Base-by-base conservation (phyloP, 2,797 vertebrate genomes). In the Dipus sagitta region DNA sequence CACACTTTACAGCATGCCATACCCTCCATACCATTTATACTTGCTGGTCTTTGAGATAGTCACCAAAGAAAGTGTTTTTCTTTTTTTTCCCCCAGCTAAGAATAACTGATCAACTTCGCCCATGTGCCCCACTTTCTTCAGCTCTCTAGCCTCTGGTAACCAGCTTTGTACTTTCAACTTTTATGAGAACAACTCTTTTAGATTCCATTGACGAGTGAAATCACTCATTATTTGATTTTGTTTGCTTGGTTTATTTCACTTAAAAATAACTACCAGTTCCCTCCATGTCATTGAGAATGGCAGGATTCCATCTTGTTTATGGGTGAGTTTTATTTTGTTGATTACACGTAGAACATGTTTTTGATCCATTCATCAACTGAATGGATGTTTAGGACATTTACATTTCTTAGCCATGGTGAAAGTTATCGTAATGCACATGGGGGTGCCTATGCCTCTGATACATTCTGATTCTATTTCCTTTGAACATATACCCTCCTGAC, bases 111-210 rank as follows among this genome's bases (percentile, higher is more conserved):
- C 24, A 79, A 70, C 8, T 8, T 62, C 71, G 23, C 47, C 17
- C 52, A 30, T 24, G 32, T 7, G 5, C 26, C 24, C 24, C 38
- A 30, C 17, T 4, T 21, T 4, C 10, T 1, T 62, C 2, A 12
- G 7, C 21, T 38, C 3, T 26, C 12, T 3, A n/a, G 12, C 54
- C 0, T 9, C 13, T 1, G 12, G 0, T 28, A 52, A 32, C 47
- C 32, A 60, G 18, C 11, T 26, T 10, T 76, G 26, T 54, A 52
- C 15, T 52, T 15, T 28, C 18, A 79, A 70, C 26, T 58, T 34
- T 32, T 60, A 28, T 23, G 2, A 62, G 21, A 23, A 26, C 14
- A 71, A 70, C 65, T 32, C 62, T n/a, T 80, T 32, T 32, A 26
- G 20, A 80, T 80, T 6, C 8, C 14, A 47, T 34, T 52, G 6